Evolutionary conservation across 2,113 vertebrate genomes (phyloP).

Genomic region (Microcebus jonahi): DNA sequence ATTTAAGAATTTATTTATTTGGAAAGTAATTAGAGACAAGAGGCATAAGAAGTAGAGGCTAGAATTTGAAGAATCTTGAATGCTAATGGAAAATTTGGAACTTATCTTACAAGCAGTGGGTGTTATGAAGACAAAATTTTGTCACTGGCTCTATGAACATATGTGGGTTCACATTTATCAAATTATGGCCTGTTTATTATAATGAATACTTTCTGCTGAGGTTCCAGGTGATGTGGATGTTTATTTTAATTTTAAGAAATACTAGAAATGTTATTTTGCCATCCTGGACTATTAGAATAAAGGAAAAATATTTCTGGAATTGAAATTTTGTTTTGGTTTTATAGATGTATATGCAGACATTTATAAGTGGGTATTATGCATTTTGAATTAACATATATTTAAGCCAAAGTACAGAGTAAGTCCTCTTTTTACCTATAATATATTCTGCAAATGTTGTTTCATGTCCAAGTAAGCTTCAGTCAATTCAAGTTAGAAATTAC

Average conservation of each 20-base stretch:
- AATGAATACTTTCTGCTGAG: background rate
- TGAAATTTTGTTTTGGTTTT: conserved; percentile 27
- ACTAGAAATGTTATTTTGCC: background rate
- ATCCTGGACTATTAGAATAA: background rate
- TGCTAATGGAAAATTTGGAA: background rate
- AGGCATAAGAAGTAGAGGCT: background rate
- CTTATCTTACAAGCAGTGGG: background rate
- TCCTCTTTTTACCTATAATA: background rate
- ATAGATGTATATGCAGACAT: background rate
- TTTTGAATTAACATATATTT: background rate
- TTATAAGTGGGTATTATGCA: background rate
- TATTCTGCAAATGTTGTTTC: background rate
- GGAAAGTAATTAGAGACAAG: background rate
- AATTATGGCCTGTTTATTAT: background rate
- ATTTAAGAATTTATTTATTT: conserved; percentile 20
- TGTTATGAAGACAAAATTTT: background rate
- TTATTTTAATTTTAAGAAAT: conserved; percentile 19
- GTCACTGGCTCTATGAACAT: background rate
- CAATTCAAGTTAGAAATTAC: background rate
- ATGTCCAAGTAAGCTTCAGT: background rate
- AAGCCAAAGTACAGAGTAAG: background rate
- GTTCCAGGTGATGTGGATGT: background rate
- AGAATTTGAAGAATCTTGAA: background rate
- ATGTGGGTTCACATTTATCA: background rate
- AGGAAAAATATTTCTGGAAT: background rate